Conservation (phyloP, 2,113 vertebrate species). For the Arizona elegans region DNA sequence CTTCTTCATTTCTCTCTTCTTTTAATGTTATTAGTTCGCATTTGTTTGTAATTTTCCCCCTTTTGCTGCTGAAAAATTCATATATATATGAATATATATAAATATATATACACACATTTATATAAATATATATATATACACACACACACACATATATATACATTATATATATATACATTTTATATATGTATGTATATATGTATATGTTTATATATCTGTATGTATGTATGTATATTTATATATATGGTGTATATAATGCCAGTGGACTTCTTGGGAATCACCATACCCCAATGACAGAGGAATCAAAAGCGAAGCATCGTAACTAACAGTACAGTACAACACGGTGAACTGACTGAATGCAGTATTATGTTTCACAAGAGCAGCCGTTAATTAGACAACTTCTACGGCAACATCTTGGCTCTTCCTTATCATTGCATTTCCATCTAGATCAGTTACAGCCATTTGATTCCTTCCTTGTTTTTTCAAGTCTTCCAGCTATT, state of each 20-base stretch:
- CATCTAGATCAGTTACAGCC: constrained; percentile 82
- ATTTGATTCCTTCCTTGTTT: constrained; percentile 84
- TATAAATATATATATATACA: no score
- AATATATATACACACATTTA: no score
- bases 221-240: no score
- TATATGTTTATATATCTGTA: no score
- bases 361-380: constrained; percentile 80
- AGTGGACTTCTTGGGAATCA: constrained; percentile 79
- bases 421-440: constrained; percentile 79
- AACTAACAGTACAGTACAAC: constrained; percentile 73
- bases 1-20: constrained; percentile 53
- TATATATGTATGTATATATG: no score
- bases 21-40: constrained; percentile 60
- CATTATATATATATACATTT: constrained; percentile 48
- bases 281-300: constrained; percentile 75
- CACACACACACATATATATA: neutral
- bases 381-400: constrained; percentile 76
- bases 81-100: neutral
- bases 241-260: constrained; percentile 75
- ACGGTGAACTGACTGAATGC: constrained; percentile 73
- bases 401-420: constrained; percentile 73
- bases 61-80: constrained; percentile 61
- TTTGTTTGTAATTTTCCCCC: constrained; percentile 55
- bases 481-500: constrained; percentile 90
- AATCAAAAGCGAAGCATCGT: constrained; percentile 75